A percentile compares a stretch with the other conserved stretches of the same genome.
Conservation (phyloP, 2,888 invertebrate genomes). For the Caenorhabditis sp. region DNA sequence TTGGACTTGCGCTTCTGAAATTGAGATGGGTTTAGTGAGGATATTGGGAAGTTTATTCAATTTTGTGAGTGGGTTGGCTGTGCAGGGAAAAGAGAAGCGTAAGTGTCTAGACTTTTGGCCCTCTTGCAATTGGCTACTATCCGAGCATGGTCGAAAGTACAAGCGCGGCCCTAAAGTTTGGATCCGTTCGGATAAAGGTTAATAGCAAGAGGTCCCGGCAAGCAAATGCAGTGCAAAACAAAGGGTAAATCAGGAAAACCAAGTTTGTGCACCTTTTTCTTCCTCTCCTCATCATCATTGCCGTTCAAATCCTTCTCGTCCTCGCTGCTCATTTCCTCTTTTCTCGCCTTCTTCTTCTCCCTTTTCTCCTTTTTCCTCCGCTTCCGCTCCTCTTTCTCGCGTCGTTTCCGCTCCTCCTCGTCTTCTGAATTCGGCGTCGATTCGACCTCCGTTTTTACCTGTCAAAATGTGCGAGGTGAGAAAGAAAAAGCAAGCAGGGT, state of each 20-base stretch:
- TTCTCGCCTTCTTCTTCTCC: background rate
- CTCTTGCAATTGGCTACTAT: background rate
- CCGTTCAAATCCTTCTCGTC: background rate
- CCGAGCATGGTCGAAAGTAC: too few species aligned
- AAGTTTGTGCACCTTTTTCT: slow-evolving; percentile 13
- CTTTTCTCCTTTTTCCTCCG: slow-evolving; percentile 8
- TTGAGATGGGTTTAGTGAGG: too few species aligned
- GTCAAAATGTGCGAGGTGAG: background rate
- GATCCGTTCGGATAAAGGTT: too few species aligned
- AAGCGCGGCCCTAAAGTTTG: too few species aligned
- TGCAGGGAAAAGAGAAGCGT: background rate
- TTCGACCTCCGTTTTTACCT: background rate
- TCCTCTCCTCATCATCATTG: background rate
- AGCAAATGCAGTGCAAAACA: slow-evolving; percentile 14
- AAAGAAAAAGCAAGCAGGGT: background rate
- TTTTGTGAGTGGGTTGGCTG: too few species aligned
- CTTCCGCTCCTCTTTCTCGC: slow-evolving; percentile 32
- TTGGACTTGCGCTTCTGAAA: slow-evolving; percentile 66
- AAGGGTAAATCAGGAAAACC: background rate
- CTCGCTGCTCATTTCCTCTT: slow-evolving; percentile 1
- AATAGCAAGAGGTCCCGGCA: too few species aligned
- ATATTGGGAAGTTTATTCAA: too few species aligned
- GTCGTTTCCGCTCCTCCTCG: slow-evolving; percentile 7
- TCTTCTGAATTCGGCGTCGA: background rate
- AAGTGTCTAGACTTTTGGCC: too few species aligned